phyloP scores from a whole-genome alignment of 2,113 vertebrate genomes.

The Planiliza haematocheilus region DNA sequence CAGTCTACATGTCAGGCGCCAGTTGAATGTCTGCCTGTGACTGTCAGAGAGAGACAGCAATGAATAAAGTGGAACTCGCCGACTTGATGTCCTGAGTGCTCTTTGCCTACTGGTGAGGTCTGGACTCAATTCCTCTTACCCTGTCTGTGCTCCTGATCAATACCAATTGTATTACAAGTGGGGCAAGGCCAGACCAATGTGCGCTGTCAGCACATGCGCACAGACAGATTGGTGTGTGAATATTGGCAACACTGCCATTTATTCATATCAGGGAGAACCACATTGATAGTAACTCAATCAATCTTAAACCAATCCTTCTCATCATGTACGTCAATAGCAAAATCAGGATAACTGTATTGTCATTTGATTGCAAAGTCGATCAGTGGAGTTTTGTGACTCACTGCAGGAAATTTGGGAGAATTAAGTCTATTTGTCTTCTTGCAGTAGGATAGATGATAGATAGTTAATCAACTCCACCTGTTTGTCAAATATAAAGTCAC shows the following conservation, averaged over 20 bases:
- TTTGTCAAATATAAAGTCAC: background rate
- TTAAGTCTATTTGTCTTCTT: background rate
- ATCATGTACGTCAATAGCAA: constrained; percentile 47
- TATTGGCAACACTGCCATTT: constrained; percentile 53
- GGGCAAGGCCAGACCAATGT: constrained; percentile 55
- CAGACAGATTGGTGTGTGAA: constrained; percentile 45
- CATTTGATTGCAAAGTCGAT: constrained; percentile 29
- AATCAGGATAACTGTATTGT: constrained; percentile 46
- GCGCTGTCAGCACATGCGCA: constrained; percentile 74
- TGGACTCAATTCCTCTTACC: constrained; percentile 69
- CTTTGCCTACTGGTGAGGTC: constrained; percentile 44
- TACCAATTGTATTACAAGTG: constrained; percentile 76
- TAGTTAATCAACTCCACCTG: background rate
- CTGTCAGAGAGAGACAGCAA: constrained; percentile 27
- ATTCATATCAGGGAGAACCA: constrained; percentile 56
- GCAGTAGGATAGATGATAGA: background rate
- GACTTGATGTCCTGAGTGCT: constrained; percentile 12
- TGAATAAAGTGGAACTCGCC: constrained; percentile 50
- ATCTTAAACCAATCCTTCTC: constrained; percentile 28
- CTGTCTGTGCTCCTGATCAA: constrained; percentile 71
- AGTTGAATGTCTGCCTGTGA: constrained; percentile 33
- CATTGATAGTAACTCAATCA: constrained; percentile 48
- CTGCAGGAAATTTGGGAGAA: background rate
- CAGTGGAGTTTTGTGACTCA: background rate
- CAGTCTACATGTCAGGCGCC: constrained; percentile 33